phyloP scores from a whole-genome alignment of 2,888 invertebrate genomes.

The Pachliopta kotzebuea region DNA sequence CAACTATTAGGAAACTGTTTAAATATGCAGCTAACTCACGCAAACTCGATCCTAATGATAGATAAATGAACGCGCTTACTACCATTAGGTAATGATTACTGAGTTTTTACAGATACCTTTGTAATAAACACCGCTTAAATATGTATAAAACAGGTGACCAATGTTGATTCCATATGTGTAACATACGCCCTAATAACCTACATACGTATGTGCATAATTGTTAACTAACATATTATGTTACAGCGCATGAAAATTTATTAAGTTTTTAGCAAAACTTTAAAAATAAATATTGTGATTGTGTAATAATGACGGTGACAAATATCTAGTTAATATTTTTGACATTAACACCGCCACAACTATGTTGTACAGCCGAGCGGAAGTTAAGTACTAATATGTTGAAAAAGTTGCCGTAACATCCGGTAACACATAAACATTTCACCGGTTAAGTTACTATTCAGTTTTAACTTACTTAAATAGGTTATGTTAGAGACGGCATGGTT shows the following conservation, averaged over 20 bases:
- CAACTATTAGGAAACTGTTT: slow-evolving; percentile 25
- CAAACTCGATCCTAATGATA: slow-evolving; percentile 7
- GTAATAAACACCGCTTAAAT: slow-evolving; percentile 16
- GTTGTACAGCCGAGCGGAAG: background rate
- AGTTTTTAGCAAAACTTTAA: too few relatives aligned
- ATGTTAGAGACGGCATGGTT: too few relatives aligned
- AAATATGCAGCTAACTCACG: slow-evolving; percentile 11
- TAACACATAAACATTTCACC: background rate
- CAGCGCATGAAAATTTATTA: background rate
- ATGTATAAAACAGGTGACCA: slow-evolving; percentile 16
- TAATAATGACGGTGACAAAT: too few relatives aligned
- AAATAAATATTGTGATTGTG: too few relatives aligned
- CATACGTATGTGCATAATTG: background rate
- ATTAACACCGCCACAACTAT: background rate
- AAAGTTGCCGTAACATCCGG: background rate
- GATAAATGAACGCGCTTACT: background rate
- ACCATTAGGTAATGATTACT: slow-evolving; percentile 11
- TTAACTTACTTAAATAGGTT: background rate
- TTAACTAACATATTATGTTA: background rate
- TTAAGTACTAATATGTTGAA: background rate
- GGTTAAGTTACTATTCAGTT: background rate
- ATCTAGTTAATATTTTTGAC: background rate
- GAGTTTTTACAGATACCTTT: slow-evolving; percentile 14
- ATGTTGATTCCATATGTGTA: slow-evolving; percentile 14
- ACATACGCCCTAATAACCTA: slow-evolving; percentile 13